Evolutionary conservation across 2,888 invertebrate genomes (phyloP), one percentile per base, ranked within the genome.

Genomic region (Agrotis segetum): DNA sequence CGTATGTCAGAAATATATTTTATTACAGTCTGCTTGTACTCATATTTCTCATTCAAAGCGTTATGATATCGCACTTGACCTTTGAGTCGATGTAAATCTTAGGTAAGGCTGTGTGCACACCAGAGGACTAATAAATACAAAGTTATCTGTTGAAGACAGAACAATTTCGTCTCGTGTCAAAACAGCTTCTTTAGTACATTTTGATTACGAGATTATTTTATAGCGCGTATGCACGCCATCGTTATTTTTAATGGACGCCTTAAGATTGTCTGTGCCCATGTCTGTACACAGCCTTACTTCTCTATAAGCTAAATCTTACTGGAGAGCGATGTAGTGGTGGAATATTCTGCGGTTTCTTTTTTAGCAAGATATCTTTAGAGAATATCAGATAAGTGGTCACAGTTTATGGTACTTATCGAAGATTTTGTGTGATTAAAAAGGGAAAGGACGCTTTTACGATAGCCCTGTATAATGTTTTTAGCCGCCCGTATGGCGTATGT

Each of bases 31-130:
- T 65, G 67, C 64, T 74, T 79, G 84, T 82, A 77, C 70, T 77
- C 85, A 89, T 92, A 90, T 87, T 88, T 91, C 88, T 87, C 85
- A 71, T 71, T 74, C 77, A 74, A 80, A 77, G 73, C 76, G 81
- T 85, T 83, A 88, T 82, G 83, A 74, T 70, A 72, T 75, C 74
- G 74, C 79, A 81, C 81, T 88, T 88, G 87, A 87, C 86, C 85
- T 85, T 86, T 86, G 81, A 71, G 77, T 70, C 61, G 79, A 79
- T 84, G 79, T 87, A 84, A 88, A 86, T 87, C 86, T 77, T 66
- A 46, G 46, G 24, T 60, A 40, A 63, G 44, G 9, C 58, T n/a
- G 16, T 47, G 40, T 3, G 16, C 75, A 74, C 52, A 73, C 21
- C 1, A 17, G 47, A 40, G 50, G 13, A 0, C 11, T 24, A 58